phyloP scores from a whole-genome alignment of 2,888 invertebrate genomes.

The Tetheella fluctuosa region DNA sequence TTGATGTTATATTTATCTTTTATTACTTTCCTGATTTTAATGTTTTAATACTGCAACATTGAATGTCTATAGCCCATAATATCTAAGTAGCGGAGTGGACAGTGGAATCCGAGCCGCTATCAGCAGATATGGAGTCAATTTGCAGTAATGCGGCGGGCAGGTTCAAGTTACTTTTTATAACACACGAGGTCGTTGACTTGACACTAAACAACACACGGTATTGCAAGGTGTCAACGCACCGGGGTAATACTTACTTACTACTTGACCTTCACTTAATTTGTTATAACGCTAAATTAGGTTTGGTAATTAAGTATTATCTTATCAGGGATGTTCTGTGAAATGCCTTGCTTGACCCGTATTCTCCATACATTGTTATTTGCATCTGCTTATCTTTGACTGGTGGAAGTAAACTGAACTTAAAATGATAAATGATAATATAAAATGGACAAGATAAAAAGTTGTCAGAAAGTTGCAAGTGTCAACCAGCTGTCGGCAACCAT shows the following conservation, averaged over 20 bases:
- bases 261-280: conserved; percentile 36
- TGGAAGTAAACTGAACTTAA: conserved; percentile 11
- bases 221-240: conserved; percentile 62
- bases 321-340: background rate
- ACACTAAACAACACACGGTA: conserved; percentile 63
- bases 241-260: conserved; percentile 51
- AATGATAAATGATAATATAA: conserved; percentile 48
- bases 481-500: conserved; percentile 37
- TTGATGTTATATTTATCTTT: background rate
- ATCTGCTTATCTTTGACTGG: conserved; percentile 8
- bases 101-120: conserved; percentile 37
- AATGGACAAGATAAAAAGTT: conserved; percentile 48
- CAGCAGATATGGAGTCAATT: conserved; percentile 75
- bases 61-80: conserved; percentile 41
- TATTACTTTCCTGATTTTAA: background rate
- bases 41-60: conserved; percentile 14
- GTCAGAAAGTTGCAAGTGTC: conserved; percentile 46
- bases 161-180: conserved; percentile 76
- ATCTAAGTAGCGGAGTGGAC: conserved; percentile 28
- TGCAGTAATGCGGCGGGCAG: conserved; percentile 71
- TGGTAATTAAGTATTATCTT: background rate
- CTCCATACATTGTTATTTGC: background rate
- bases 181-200: conserved; percentile 65
- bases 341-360: conserved; percentile 1
- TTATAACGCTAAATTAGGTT: background rate